A percentile compares a stretch with the other conserved stretches of the same genome.
Conservation (phyloP, 2,888 invertebrate genomes). For the Punctoribates punctum region DNA sequence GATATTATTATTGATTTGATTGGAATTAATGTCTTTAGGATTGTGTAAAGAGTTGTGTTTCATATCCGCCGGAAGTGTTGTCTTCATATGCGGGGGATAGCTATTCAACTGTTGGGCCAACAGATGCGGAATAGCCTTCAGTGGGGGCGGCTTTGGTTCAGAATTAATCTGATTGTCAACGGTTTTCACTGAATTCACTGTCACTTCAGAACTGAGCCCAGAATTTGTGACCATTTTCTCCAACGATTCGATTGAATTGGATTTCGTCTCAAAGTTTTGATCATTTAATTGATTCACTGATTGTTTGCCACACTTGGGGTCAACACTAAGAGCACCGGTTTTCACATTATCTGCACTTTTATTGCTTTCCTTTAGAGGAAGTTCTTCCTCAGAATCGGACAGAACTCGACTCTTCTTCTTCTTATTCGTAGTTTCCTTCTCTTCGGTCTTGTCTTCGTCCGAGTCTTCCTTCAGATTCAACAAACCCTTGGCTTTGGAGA, state of each 20-base stretch:
- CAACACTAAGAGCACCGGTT: not conserved
- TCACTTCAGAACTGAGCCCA: not conserved
- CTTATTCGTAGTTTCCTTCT: not conserved
- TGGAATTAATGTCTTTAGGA: slow-evolving; percentile 3
- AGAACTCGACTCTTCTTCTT: not conserved
- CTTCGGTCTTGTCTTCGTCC: not conserved
- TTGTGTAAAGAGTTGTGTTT: not conserved
- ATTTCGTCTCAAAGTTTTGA: not conserved
- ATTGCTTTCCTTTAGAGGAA: not conserved
- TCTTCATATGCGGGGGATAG: too few relatives aligned
- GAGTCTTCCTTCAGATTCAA: slow-evolving; percentile 20
- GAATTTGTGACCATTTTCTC: not conserved
- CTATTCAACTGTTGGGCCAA: too few relatives aligned
- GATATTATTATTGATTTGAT: slow-evolving; percentile 14
- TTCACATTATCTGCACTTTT: slow-evolving; percentile 1
- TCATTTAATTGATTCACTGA: not conserved
- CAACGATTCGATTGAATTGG: not conserved
- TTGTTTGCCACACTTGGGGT: not conserved
- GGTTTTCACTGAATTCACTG: not conserved
- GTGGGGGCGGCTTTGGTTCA: not conserved
- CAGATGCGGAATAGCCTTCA: not conserved
- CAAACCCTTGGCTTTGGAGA: slow-evolving; percentile 17
- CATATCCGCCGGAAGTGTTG: too few relatives aligned
- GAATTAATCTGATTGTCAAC: not conserved
- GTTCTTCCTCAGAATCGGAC: not conserved